Base-by-base conservation (phyloP, 2,113 vertebrate species). In the Pangasianodon gigas region DNA sequence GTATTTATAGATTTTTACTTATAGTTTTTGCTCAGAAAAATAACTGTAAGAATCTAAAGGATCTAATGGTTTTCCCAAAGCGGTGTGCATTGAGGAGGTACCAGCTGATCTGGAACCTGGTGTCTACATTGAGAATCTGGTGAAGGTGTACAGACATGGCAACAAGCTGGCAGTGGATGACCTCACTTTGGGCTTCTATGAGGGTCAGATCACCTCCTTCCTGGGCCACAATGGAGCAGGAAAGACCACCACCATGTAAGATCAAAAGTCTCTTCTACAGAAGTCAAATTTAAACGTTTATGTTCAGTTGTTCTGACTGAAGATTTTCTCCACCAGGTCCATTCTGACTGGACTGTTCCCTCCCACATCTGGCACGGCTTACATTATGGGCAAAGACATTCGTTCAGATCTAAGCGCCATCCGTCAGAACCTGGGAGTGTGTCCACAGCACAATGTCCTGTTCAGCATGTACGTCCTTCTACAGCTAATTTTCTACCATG, bases 211-310 rank as follows among this genome's bases (percentile, higher is more conserved):
- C 92, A 99, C 98, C 3, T 99, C 98, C 26, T 99, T 99, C 93
- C 94, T 99, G 48, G 98, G 98, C 32, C 98, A 99, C 95, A 99
- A 99, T 1, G 98, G 98, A 94, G 98, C 98, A 5, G 98, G 98
- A 48, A 99, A 99, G 94, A 99, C 98, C 46, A 99, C 98, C 67
- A 99, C 98, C 21, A 99, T 99, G 98, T 99, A 97, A 97, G 98
- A 91, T 11, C 52, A 71, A 18, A 6, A 29, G 18, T 13, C 21
- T 48, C 3, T 52, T 32, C 7, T 71, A 14, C n/a, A 74, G 48
- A 0, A 8, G 29, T 56, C n/a, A 18, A n/a, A 60, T 56, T 16
- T 32, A 32, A 77, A 60, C 8, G 1, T 81, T 16, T n/a, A 6
- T 84, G 1, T 56, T 8, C 6, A 44, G 21, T 16, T 84, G 21